Evolutionary conservation across 2,113 vertebrate species (phyloP).

Genomic region (Apus apus): DNA sequence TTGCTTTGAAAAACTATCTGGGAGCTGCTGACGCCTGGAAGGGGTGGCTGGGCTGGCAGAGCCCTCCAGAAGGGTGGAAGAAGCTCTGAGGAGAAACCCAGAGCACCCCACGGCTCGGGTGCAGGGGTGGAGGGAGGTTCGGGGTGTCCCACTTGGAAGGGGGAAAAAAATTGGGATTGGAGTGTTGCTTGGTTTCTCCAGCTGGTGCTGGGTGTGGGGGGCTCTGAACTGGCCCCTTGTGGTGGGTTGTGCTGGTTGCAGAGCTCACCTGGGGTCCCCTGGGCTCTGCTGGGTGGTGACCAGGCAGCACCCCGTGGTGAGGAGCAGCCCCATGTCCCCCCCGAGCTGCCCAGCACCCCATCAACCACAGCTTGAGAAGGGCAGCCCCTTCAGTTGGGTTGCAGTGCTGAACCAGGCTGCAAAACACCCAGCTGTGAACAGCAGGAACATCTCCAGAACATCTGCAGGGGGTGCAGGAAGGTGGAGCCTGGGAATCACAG

Average conservation of each 20-base stretch:
- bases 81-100: not conserved
- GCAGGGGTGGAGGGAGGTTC: not conserved
- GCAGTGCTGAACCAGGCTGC: not conserved
- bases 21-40: not conserved
- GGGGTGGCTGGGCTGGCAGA: not conserved
- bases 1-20: conserved; percentile 65
- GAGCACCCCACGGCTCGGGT: not conserved
- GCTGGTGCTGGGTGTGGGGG: not conserved
- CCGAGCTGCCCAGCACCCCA: not conserved
- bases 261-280: not conserved
- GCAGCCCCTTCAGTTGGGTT: accelerated
- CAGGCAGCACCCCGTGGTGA: accelerated
- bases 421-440: accelerated
- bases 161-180: not conserved
- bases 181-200: not conserved
- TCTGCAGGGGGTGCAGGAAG: not conserved
- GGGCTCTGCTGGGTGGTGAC: not conserved
- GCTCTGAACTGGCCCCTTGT: not conserved
- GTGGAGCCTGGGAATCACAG: not conserved
- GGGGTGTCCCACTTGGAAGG: not conserved
- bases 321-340: not conserved
- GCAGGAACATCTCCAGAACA: not conserved
- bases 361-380: not conserved
- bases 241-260: not conserved
- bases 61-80: not conserved